Evolutionary conservation across 2,888 invertebrate species (phyloP).

Genomic region (Diadegma fenestrale): DNA sequence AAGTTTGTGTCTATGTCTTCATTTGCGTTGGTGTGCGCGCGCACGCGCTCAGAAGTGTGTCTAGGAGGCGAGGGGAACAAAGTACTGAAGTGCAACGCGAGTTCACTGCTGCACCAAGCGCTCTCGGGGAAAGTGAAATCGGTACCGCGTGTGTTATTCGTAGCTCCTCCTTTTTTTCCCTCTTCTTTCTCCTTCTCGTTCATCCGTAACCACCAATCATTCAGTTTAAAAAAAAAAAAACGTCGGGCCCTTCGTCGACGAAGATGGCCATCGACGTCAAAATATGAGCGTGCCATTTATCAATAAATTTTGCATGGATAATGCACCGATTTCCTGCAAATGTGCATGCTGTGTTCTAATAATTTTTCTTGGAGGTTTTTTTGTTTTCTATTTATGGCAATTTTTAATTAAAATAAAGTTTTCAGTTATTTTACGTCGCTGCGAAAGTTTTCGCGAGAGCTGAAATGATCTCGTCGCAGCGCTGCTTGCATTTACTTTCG

Average conservation of each 20-base stretch:
- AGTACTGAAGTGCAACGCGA: conserved; percentile 53
- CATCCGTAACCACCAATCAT: conserved; percentile 22
- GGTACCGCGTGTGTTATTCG: conserved; percentile 75
- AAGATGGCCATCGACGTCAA: background rate
- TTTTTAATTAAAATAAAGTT: background rate
- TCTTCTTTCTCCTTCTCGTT: conserved; percentile 37
- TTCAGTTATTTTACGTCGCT: background rate
- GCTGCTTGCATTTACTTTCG: conserved; percentile 16
- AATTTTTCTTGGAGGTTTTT: no score
- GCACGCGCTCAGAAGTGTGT: conserved; percentile 3
- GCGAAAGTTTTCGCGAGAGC: background rate
- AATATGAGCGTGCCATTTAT: background rate
- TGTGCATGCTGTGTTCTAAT: background rate
- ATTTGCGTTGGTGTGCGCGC: conserved; percentile 10
- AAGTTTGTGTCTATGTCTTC: conserved; percentile 32
- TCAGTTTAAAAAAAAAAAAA: background rate
- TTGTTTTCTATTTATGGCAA: background rate
- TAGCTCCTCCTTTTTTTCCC: conserved; percentile 54
- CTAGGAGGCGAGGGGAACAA: conserved; percentile 69
- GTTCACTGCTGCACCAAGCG: conserved; percentile 72
- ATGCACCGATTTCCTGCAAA: background rate
- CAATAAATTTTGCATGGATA: background rate
- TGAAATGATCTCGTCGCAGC: conserved; percentile 1
- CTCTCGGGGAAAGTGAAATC: conserved; percentile 82
- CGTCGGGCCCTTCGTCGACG: background rate